Conservation (phyloP, 2,113 vertebrate genomes). For the Microcebus ravelobensis region DNA sequence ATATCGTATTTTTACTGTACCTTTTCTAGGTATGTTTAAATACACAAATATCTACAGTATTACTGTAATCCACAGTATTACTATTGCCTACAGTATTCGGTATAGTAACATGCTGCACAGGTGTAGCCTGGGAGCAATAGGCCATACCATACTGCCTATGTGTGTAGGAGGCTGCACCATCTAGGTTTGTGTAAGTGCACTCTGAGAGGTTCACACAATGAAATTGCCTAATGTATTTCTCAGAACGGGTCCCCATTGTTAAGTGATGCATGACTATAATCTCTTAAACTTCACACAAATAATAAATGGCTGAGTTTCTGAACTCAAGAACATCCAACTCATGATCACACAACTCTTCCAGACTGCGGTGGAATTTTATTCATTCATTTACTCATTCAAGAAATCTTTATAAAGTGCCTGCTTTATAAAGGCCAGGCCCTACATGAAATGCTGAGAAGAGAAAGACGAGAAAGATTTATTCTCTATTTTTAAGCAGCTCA, state of each 20-base stretch:
- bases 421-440: not conserved
- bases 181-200: not conserved
- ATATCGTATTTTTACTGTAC: not conserved
- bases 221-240: not conserved
- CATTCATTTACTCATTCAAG: not conserved
- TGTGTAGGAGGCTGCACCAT: not conserved
- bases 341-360: not conserved
- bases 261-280: not conserved
- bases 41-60: not conserved
- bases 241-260: not conserved
- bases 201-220: not conserved
- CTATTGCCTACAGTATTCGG: not conserved
- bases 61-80: not conserved
- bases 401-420: not conserved
- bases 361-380: not conserved
- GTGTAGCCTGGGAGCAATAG: not conserved
- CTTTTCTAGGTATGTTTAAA: not conserved
- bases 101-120: not conserved
- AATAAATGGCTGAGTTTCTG: not conserved
- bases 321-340: not conserved
- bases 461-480: not conserved
- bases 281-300: not conserved
- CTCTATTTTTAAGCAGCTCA: not conserved
- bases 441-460: not conserved
- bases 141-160: not conserved